Base-by-base conservation (phyloP, 2,888 invertebrate species). In the Cataglyphis altisquamis region DNA sequence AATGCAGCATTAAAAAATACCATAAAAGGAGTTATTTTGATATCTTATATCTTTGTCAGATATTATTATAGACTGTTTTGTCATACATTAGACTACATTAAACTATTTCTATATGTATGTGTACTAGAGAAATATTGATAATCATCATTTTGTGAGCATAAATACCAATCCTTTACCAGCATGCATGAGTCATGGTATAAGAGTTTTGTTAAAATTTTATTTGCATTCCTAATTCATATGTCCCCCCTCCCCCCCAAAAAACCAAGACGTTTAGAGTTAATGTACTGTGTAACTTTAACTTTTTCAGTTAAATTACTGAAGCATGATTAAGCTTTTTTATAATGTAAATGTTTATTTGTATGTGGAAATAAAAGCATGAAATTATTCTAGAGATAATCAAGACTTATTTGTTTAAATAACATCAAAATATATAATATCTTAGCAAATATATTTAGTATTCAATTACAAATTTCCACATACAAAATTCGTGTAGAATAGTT, bases 211-310 rank as follows among this genome's bases (percentile, higher is more conserved):
- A 68, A 4, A 64, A 75, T 83, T 82, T 84, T 0, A 39, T 73
- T 82, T 72, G 21, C 67, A 55, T 63, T 57, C 66, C 81, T 80
- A 77, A 81, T 67, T 66, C 74, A 21, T 80, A 62, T 45, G 62
- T 84, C 83, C 88, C 87, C 78, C 86, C 86, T 83, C 88, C 87
- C 78, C 86, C 86, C 32, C 6, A 10, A 88, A 88, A 86, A 90
- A 90, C 87, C 84, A 88, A 85, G 73, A 83, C 85, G 83, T 82
- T 86, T 88, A 77, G 70, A 83, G 86, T 90, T 90, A 90, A 85
- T 90, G 74, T 87, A 84, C 78, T 81, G 70, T 83, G 75, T 87
- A 81, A 83, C 70, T 80, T 84, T 80, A 66, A 75, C 84, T 74
- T 84, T 81, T 80, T 87, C 84, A 88, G 83, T 83, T 86, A 85